phyloP scores from a whole-genome alignment of 2,797 vertebrate species.

The Periophthalmus magnuspinnatus region DNA sequence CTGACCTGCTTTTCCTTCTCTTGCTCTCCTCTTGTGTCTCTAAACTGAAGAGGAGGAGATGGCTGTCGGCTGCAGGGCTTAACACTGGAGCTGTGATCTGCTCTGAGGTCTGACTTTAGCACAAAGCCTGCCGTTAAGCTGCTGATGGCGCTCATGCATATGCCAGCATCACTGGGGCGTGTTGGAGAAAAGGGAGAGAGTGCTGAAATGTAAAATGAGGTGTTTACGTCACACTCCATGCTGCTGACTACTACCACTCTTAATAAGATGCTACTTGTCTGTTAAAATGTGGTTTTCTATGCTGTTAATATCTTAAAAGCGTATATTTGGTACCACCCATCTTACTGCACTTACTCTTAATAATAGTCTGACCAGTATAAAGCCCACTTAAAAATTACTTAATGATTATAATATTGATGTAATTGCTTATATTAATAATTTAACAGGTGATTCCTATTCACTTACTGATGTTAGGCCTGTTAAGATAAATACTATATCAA shows the following conservation, averaged over 20 bases:
- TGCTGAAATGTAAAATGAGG: slow-evolving; percentile 22
- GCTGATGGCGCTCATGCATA: slow-evolving; percentile 32
- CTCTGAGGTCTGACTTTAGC: slow-evolving; percentile 48
- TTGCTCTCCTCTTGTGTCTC: slow-evolving; percentile 13
- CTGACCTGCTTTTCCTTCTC: slow-evolving; percentile 22
- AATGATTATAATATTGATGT: not conserved
- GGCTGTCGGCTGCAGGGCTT: slow-evolving; percentile 46
- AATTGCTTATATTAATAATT: not conserved
- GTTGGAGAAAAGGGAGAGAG: slow-evolving; percentile 14
- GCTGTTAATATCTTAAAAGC: not conserved
- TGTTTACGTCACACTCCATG: slow-evolving; percentile 40
- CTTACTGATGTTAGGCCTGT: not conserved
- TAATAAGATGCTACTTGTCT: slow-evolving; percentile 6
- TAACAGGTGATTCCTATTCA: not conserved
- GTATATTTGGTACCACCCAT: not conserved
- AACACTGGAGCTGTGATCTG: slow-evolving; percentile 37
- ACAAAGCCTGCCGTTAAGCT: slow-evolving; percentile 57
- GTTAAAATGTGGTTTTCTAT: not conserved
- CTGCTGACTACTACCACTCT: slow-evolving; percentile 29
- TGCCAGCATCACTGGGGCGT: slow-evolving; percentile 21
- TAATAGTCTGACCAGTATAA: not conserved
- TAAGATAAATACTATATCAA: too few species aligned
- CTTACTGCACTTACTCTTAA: not conserved
- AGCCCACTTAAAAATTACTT: not conserved
- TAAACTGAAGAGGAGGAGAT: slow-evolving; percentile 22